Percentiles rank a stretch among this genome's conserved stretches.
phyloP scores from a whole-genome alignment of 1,140 invertebrate genomes.

The Antheraea pernyi region DNA sequence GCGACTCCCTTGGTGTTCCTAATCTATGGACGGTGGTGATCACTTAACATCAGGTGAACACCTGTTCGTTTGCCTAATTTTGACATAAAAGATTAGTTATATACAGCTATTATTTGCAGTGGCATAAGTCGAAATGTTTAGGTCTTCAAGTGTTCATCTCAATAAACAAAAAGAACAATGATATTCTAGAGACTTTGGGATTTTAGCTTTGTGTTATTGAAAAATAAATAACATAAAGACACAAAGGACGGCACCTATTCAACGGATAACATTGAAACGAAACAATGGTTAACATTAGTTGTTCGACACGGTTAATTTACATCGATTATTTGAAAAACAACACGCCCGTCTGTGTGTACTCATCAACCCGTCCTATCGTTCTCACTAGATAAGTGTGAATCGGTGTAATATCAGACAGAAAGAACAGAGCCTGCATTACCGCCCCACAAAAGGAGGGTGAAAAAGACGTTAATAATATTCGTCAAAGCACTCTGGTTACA shows the following conservation, averaged over 20 bases:
- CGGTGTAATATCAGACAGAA: conserved; percentile 60
- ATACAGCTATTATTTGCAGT: too few relatives aligned
- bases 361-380: background rate
- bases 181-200: too few relatives aligned
- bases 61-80: too few relatives aligned
- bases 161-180: too few relatives aligned
- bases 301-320: background rate
- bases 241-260: background rate
- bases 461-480: conserved; percentile 79
- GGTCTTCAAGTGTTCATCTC: too few relatives aligned
- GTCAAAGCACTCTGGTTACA: conserved; percentile 78
- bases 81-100: too few relatives aligned
- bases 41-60: too few relatives aligned
- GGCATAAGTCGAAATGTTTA: too few relatives aligned
- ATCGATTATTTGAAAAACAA: background rate
- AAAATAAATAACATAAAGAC: too few relatives aligned
- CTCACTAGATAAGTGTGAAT: conserved; percentile 65
- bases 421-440: conserved; percentile 73
- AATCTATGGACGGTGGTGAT: too few relatives aligned
- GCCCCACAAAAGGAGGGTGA: conserved; percentile 51
- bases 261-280: background rate
- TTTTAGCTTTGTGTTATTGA: too few relatives aligned
- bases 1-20: too few relatives aligned
- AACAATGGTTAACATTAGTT: background rate
- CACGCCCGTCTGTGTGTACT: background rate